phyloP scores from a whole-genome alignment of 2,797 vertebrate species.

The Tragelaphus eurycerus region DNA sequence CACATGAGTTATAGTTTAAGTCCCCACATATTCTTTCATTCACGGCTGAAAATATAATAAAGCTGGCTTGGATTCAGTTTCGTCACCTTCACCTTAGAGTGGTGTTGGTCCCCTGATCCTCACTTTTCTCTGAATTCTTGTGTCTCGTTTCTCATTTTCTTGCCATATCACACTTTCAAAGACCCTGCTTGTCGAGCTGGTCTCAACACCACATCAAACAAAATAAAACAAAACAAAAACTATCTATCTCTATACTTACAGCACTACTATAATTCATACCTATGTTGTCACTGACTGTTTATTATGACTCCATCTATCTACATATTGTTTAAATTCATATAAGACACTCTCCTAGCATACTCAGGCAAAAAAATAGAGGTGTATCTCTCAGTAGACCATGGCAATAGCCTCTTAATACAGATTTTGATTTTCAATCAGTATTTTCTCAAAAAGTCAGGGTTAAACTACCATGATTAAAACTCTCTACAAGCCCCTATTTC shows the following conservation, averaged over 20 bases:
- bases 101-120: no score
- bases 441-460: background rate
- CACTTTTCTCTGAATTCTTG: no score
- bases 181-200: no score
- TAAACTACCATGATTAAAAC: no score
- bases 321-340: background rate
- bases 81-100: no score
- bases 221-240: background rate
- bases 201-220: no score
- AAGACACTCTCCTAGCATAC: background rate
- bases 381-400: background rate
- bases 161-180: no score
- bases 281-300: background rate
- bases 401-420: background rate
- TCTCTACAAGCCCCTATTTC: background rate
- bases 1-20: no score
- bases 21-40: no score
- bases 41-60: no score
- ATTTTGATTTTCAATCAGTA: background rate
- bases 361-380: background rate
- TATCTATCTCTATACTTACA: background rate
- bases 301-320: background rate
- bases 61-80: no score
- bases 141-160: no score
- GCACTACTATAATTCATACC: background rate